A percentile compares a stretch with the other conserved stretches of the same genome.
Conservation (phyloP, 2,113 vertebrate genomes). For the Megaptera novaeangliae region DNA sequence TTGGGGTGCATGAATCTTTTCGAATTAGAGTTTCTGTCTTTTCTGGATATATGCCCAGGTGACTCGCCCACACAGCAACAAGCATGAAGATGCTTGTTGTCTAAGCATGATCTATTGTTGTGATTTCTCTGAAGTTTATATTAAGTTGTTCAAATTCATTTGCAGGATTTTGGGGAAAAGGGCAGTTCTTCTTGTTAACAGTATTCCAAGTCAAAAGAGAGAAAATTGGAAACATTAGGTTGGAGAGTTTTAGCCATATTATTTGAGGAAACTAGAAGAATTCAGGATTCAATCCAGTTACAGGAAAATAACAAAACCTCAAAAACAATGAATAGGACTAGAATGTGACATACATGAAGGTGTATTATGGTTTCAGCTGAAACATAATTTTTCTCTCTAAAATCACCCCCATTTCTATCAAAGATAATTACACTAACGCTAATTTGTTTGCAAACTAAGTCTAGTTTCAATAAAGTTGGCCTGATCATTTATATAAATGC, state of each 20-base stretch:
- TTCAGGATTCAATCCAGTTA: not conserved
- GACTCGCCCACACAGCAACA: not conserved
- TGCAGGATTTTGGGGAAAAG: not conserved
- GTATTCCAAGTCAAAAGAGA: not conserved
- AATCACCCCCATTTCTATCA: not conserved
- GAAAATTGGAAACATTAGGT: not conserved
- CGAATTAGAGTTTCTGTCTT: not conserved
- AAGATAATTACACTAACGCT: not conserved
- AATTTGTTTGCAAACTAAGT: not conserved
- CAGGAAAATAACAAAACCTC: not conserved
- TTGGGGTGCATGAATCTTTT: not conserved
- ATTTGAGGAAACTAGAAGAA: not conserved
- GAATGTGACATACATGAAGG: not conserved
- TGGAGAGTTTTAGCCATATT: not conserved
- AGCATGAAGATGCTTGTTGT: not conserved
- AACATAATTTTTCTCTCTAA: not conserved
- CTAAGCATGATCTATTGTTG: not conserved
- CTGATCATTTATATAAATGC: not conserved
- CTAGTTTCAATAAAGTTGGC: not conserved
- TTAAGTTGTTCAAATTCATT: not conserved
- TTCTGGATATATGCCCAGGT: not conserved
- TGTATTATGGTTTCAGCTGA: not conserved
- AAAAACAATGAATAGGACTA: not conserved
- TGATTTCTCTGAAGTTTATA: not conserved
- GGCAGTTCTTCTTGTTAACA: not conserved